Conservation (phyloP, 2,113 vertebrate species). For the Nipponia nippon region DNA sequence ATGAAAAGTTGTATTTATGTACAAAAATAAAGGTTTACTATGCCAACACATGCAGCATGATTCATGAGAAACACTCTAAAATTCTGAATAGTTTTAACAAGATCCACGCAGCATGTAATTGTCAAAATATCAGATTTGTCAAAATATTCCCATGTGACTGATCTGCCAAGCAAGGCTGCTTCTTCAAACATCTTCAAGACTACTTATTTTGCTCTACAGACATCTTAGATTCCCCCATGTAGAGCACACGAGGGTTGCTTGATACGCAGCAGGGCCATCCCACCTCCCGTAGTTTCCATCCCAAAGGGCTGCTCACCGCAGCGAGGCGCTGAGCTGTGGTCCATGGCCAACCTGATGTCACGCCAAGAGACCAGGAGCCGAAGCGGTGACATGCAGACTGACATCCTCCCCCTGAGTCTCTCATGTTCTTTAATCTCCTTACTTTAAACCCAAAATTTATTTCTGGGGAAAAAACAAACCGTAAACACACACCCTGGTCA, state of each 20-base stretch:
- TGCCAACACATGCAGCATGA: background rate
- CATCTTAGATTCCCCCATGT: accelerated
- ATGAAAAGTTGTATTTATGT: background rate
- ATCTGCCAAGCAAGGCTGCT: background rate
- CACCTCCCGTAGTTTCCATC: background rate
- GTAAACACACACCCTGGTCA: background rate
- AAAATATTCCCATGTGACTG: background rate
- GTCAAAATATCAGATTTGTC: background rate
- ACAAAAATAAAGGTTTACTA: background rate
- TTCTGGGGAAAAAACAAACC: background rate
- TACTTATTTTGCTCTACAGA: background rate
- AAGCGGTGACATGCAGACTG: background rate
- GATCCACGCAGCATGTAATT: background rate
- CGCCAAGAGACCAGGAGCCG: background rate
- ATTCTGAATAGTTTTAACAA: background rate
- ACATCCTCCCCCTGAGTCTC: background rate
- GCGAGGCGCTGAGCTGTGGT: background rate
- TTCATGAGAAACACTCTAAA: background rate
- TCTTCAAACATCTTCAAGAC: background rate
- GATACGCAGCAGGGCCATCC: accelerated
- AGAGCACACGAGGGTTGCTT: accelerated
- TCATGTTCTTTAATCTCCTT: background rate
- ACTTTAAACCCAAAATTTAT: background rate
- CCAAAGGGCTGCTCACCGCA: accelerated
- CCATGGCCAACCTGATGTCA: background rate